These are phyloP conservation scores for Halcyon leucocephala DNA, from an alignment of 2,797 vertebrate species.

Conservation along the genomic window DNA sequence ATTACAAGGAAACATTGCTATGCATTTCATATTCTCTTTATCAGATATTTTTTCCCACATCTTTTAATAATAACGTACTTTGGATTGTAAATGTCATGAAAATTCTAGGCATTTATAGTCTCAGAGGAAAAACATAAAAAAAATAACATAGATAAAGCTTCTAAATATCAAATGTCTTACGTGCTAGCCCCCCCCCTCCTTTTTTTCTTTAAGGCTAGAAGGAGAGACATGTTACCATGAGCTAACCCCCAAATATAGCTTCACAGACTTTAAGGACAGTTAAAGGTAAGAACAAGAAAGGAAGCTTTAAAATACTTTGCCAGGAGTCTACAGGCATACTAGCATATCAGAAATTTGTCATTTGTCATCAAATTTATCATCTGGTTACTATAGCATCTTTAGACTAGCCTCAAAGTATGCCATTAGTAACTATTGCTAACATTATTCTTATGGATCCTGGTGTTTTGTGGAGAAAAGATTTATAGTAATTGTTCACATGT, in stretches of 20 bases:
- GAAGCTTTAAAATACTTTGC: background rate
- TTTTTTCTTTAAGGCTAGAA: background rate
- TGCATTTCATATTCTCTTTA: background rate
- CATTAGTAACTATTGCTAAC: background rate
- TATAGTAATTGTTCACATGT: background rate
- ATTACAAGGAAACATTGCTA: background rate
- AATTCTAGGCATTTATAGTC: background rate
- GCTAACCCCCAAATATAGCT: background rate
- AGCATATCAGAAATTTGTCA: background rate
- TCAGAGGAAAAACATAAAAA: background rate
- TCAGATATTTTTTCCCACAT: background rate
- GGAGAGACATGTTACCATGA: background rate
- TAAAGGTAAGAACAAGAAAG: background rate
- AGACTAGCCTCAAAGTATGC: background rate
- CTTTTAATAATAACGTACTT: background rate
- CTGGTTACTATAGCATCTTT: background rate
- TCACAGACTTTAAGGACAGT: background rate
- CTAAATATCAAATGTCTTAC: background rate
- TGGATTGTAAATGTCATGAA: background rate
- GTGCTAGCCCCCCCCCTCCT: background rate
- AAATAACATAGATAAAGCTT: background rate
- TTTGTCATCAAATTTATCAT: background rate
- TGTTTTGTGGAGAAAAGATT: background rate
- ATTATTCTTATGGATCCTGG: background rate
- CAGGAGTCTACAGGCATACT: background rate